Conservation (phyloP, 2,797 vertebrate genomes). For the Rhinophrynus dorsalis region DNA sequence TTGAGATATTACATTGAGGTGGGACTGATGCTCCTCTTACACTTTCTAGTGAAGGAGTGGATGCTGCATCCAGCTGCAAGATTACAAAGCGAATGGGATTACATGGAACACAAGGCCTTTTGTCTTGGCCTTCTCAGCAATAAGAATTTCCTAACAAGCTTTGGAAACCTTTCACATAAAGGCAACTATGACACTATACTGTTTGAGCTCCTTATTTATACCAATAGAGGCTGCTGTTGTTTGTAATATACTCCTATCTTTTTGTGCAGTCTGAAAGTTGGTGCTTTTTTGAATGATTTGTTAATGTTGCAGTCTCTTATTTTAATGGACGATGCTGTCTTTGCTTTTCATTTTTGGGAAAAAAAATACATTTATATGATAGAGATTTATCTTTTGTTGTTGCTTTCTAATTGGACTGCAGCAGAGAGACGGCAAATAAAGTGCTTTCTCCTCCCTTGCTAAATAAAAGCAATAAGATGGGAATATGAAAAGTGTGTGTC, state of each 20-base stretch:
- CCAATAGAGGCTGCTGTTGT: constrained; percentile 16
- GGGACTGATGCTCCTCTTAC: not conserved
- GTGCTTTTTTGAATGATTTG: constrained; percentile 61
- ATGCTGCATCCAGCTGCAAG: too few species aligned
- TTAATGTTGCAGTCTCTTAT: constrained; percentile 48
- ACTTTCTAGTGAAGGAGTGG: too few species aligned
- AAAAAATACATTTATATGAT: constrained; percentile 3
- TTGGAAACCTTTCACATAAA: not conserved
- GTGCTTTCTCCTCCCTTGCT: not conserved
- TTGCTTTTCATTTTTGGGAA: constrained; percentile 12
- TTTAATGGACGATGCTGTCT: constrained; percentile 54
- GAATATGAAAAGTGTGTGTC: not conserved
- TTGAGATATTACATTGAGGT: not conserved
- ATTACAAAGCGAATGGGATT: too few species aligned
- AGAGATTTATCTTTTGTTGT: constrained; percentile 11
- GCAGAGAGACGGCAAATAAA: not conserved
- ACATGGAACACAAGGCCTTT: too few species aligned
- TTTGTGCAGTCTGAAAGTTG: constrained; percentile 48
- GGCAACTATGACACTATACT: not conserved
- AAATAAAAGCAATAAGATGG: constrained; percentile 23
- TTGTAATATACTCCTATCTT: constrained; percentile 48
- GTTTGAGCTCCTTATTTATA: not conserved
- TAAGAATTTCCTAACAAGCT: not conserved
- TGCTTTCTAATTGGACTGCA: not conserved
- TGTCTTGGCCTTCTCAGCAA: not conserved